Conservation (phyloP, 2,113 vertebrate genomes). For the Elachura formosa region DNA sequence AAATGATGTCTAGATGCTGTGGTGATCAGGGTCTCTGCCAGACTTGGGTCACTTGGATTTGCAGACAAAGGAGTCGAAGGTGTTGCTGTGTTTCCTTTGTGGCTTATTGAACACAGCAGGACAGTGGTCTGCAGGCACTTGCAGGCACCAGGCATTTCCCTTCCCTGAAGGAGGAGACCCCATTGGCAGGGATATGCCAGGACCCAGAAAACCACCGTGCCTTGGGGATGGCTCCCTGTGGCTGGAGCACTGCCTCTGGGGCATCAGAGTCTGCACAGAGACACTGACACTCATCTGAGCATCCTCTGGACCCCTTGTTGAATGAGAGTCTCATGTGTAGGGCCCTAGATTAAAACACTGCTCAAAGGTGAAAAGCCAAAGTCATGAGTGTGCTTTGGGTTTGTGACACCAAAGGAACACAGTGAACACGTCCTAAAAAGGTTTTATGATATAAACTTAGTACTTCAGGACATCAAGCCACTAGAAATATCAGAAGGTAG, state of each 20-base stretch:
- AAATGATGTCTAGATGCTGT: not conserved
- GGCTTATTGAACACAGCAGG: not conserved
- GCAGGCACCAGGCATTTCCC: not conserved
- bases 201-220: accelerated
- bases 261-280: not conserved
- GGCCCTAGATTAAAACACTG: not conserved
- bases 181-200: not conserved
- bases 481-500: not conserved
- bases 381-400: not conserved
- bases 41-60: not conserved
- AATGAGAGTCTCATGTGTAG: not conserved
- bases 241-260: accelerated
- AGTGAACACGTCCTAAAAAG: not conserved
- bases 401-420: not conserved
- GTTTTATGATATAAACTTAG: not conserved
- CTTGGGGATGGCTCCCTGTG: not conserved
- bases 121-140: not conserved
- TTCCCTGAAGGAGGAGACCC: not conserved
- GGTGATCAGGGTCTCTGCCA: not conserved
- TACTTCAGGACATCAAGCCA: not conserved
- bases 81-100: not conserved
- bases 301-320: not conserved
- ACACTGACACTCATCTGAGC: not conserved
- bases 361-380: not conserved
- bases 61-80: not conserved